Evolutionary conservation across 2,888 invertebrate species (phyloP).

Genomic region (Nomada ferruginata): DNA sequence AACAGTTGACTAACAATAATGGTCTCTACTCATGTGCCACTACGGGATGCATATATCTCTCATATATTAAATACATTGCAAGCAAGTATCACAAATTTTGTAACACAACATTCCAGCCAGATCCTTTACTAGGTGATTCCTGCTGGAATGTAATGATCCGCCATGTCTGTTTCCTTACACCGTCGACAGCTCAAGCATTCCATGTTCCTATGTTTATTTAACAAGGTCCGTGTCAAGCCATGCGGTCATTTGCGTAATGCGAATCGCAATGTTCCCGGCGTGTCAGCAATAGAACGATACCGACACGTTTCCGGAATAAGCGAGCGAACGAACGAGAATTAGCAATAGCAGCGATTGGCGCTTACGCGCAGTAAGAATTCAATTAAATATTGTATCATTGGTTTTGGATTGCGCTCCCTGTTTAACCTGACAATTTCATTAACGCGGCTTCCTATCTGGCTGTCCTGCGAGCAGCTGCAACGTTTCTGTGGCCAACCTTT

Average conservation of each 20-base stretch:
- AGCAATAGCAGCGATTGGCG: conserved; percentile 23
- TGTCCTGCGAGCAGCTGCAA: conserved; percentile 50
- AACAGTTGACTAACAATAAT: no score
- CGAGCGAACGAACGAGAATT: conserved; percentile 34
- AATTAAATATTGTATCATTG: conserved; percentile 79
- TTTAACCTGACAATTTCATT: conserved; percentile 73
- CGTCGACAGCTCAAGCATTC: neutral
- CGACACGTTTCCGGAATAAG: conserved; percentile 58
- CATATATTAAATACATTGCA: no score
- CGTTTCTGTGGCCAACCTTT: conserved; percentile 49
- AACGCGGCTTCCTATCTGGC: conserved; percentile 63
- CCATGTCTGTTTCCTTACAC: neutral
- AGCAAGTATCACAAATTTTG: no score
- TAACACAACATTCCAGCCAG: no score
- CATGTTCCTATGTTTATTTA: conserved; percentile 20
- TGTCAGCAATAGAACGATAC: conserved; percentile 36
- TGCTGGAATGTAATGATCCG: no score
- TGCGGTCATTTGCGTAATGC: conserved; percentile 42
- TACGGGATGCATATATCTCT: no score
- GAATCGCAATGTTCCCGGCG: conserved; percentile 43
- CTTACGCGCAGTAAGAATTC: conserved; percentile 75
- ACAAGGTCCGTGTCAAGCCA: conserved; percentile 24
- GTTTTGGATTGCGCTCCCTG: conserved; percentile 68
- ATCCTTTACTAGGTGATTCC: no score
- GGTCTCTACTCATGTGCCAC: no score